Evolutionary conservation across 2,113 vertebrate species (phyloP).

Genomic region (Alligator mississippiensis): DNA sequence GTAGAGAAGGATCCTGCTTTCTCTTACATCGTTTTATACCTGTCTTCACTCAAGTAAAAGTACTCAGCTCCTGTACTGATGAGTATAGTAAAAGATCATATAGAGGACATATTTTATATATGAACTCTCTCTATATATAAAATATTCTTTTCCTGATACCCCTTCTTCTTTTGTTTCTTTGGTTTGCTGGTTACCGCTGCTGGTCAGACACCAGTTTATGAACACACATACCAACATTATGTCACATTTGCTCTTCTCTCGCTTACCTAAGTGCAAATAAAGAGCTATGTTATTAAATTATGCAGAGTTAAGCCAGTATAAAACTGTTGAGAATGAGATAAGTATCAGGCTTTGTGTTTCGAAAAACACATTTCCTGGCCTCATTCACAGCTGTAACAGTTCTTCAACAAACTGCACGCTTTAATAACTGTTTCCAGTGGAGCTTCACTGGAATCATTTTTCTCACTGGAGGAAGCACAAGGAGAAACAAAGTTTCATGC

Average conservation of each 20-base stretch:
- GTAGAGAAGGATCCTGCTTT: neutral
- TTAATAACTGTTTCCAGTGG: neutral
- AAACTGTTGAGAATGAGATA: rapidly evolving
- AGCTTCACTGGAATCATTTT: neutral
- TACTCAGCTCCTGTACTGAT: neutral
- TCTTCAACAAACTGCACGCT: neutral
- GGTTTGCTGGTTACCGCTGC: neutral
- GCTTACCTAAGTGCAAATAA: rapidly evolving
- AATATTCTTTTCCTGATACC: neutral
- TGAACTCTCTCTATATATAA: rapidly evolving
- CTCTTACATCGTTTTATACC: rapidly evolving
- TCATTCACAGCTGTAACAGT: neutral
- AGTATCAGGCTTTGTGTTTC: neutral
- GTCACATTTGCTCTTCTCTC: rapidly evolving
- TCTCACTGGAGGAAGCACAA: neutral
- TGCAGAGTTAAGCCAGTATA: rapidly evolving
- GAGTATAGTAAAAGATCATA: neutral
- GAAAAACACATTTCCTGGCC: neutral
- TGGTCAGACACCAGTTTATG: rapidly evolving
- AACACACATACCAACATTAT: rapidly evolving
- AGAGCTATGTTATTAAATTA: neutral
- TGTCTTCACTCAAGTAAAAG: neutral
- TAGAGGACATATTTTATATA: neutral
- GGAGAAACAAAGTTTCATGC: neutral
- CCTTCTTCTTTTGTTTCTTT: neutral